Base-by-base conservation (phyloP, 2,797 vertebrate species). In the Leptatherina wallacei region DNA sequence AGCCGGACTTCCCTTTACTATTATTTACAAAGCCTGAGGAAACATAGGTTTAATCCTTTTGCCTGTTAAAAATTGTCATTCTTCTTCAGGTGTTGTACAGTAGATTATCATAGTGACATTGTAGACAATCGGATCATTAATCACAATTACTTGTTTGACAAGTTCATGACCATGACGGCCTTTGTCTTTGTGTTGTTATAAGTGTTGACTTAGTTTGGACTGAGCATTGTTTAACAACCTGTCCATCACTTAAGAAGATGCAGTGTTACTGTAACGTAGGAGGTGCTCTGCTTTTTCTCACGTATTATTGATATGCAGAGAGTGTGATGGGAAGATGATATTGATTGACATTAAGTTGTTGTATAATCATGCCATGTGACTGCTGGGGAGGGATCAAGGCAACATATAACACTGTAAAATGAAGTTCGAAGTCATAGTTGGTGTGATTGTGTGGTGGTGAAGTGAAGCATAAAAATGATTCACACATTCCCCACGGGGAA, bases 341-440 rank as follows among this genome's bases (percentile, higher is more conserved):
- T 83, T 65, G 80, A 88, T 67, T 84, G 76, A 77, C 66, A 75
- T 27, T 52, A 60, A 13, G 67, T 3, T 1, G 7, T 91, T 88
- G 71, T 68, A 36, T 84, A 90, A 89, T 38, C 20, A 61, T 24
- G 33, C 51, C 77, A 83, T 16, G 66, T 82, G 78, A 85, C 73
- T 58, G 52, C 11, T 32, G 54, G 32, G 35, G 51, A 35, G 27
- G 14, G 42, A 54, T 49, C 0, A 6, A 24, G 22, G 61, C 58
- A 55, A 56, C 30, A 12, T 20, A 54, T 42, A 59, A 71, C 18
- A 59, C 22, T 58, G 65, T 49, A 75, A 58, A 80, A 51, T 57
- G 2, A 7, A 36, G 42, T 65, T 60, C 57, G 13, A 40, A 57
- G 40, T 27, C 18, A 47, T n/a, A 55, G 14, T 29, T 22, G 22